These are phyloP conservation scores for Sinocyclocheilus rhinocerous DNA, from an alignment of 2,113 vertebrate genomes.

Conservation along the genomic window DNA sequence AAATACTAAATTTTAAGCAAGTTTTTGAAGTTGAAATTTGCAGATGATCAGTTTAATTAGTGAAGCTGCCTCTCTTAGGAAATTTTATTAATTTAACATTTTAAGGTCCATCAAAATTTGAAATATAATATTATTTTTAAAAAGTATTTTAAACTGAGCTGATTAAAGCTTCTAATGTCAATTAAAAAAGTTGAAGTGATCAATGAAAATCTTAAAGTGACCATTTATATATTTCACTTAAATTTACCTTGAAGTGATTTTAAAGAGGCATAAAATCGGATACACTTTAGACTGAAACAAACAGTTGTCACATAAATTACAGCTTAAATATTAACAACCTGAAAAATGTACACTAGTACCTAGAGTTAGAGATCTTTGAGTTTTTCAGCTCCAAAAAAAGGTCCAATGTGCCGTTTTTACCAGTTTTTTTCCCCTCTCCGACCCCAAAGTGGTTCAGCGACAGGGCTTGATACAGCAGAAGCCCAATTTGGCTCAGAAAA, in stretches of 20 bases:
- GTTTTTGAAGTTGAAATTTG: neutral
- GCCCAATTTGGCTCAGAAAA: constrained; percentile 44
- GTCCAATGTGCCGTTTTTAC: neutral
- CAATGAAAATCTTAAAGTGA: neutral
- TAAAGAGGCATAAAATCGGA: neutral
- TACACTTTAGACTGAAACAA: neutral
- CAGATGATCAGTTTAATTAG: neutral
- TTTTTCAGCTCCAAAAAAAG: neutral
- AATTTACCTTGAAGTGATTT: neutral
- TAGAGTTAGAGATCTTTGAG: neutral
- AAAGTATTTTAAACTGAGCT: neutral
- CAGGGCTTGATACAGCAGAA: neutral
- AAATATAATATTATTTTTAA: no score
- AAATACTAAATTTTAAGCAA: neutral
- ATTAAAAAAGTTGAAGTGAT: neutral
- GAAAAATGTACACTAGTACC: neutral
- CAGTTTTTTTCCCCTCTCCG: neutral
- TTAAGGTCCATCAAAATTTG: neutral
- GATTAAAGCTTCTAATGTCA: neutral
- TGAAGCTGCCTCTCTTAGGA: neutral
- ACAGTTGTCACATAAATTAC: constrained; percentile 22
- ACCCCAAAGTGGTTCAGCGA: neutral
- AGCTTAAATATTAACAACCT: constrained; percentile 19
- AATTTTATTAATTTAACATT: neutral
- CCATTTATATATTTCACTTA: neutral